A percentile compares a stretch with the other conserved stretches of the same genome.
Conservation (phyloP, 2,888 invertebrate species). For the Junonia oenone region DNA sequence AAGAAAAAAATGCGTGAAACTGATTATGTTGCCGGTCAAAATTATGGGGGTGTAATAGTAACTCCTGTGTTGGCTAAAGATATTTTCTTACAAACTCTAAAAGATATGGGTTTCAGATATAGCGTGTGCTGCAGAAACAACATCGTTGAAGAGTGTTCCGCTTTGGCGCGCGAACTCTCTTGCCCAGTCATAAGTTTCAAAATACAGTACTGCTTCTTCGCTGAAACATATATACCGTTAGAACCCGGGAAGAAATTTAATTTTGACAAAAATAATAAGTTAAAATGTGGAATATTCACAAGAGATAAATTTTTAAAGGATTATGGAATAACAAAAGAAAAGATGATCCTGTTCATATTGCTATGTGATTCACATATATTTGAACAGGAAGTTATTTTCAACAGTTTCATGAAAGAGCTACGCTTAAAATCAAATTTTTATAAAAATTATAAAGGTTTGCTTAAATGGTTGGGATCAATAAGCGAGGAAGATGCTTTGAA, state of each 20-base stretch:
- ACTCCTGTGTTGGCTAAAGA: constrained; percentile 37
- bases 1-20: not conserved
- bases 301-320: not conserved
- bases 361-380: constrained; percentile 2
- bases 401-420: not conserved
- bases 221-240: constrained; percentile 38
- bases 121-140: constrained; percentile 36
- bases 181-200: constrained; percentile 44
- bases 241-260: constrained; percentile 7
- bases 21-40: not conserved
- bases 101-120: constrained; percentile 40
- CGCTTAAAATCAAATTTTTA: not conserved
- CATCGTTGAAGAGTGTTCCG: constrained; percentile 39
- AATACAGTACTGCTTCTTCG: constrained; percentile 39
- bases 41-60: not conserved
- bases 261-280: constrained; percentile 23
- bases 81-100: constrained; percentile 36
- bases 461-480: constrained; percentile 1
- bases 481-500: not conserved
- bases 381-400: constrained; percentile 1
- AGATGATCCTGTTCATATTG: constrained; percentile 4
- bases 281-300: not conserved
- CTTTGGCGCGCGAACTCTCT: constrained; percentile 37
- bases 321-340: not conserved
- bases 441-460: not conserved